Conservation (phyloP, 1,140 invertebrate genomes). For the Lordiphosa mommai region DNA sequence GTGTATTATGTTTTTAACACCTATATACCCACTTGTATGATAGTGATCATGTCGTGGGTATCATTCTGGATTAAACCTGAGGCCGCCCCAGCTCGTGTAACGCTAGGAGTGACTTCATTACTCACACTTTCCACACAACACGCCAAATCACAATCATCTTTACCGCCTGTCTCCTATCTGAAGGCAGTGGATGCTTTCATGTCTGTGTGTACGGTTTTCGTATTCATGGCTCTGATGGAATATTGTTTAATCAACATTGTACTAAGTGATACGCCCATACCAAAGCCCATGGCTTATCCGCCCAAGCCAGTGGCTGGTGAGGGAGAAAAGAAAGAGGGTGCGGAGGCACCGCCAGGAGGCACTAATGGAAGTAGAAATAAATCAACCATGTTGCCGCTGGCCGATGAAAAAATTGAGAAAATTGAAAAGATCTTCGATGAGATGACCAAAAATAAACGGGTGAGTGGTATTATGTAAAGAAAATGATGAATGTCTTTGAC, state of each 20-base stretch:
- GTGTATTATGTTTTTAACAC: constrained; percentile 94
- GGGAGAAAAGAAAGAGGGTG: constrained; percentile 54
- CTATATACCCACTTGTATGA: constrained; percentile 92
- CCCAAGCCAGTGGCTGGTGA: constrained; percentile 70
- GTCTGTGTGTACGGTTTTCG: constrained; percentile 94
- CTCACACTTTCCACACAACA: constrained; percentile 95
- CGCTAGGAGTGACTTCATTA: constrained; percentile 93
- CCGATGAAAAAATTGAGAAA: constrained; percentile 74
- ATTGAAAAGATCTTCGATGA: constrained; percentile 78
- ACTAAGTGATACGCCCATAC: constrained; percentile 80
- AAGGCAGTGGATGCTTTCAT: constrained; percentile 95
- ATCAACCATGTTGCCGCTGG: constrained; percentile 54
- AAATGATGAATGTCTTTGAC: no score
- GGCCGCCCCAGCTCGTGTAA: constrained; percentile 92
- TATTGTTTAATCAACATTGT: constrained; percentile 95
- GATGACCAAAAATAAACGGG: constrained; percentile 74
- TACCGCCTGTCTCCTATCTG: constrained; percentile 93
- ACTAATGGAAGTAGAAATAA: constrained; percentile 32
- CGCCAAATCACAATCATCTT: constrained; percentile 92
- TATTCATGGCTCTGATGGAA: constrained; percentile 96
- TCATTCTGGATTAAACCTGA: constrained; percentile 97
- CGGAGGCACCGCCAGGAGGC: constrained; percentile 30
- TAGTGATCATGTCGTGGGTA: constrained; percentile 95
- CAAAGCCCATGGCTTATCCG: constrained; percentile 77
- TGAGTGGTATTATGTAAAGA: constrained; percentile 20